A percentile compares a stretch with the other conserved stretches of the same genome.
Evolutionary conservation across 92 coral and sea anemone genomes (phyloP).

Genomic region (Meandrina meandrites): DNA sequence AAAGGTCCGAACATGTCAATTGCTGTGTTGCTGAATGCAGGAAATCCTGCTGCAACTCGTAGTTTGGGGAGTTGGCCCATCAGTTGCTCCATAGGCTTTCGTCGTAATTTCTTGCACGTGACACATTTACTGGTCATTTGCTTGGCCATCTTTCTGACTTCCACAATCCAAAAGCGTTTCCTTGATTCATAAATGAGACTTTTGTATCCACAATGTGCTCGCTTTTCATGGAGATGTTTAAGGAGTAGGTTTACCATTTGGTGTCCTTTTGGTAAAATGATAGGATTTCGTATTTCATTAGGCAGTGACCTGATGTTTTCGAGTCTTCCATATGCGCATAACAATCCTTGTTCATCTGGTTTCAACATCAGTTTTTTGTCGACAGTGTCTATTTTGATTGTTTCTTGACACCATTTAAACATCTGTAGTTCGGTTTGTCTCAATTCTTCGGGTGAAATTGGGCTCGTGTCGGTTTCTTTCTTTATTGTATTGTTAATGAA

Average conservation of each 20-base stretch:
- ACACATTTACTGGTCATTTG: conserved; percentile 45
- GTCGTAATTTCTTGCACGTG: conserved; percentile 56
- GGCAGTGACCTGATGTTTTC: conserved; percentile 66
- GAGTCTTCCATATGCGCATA: conserved; percentile 71
- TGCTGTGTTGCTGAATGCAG: conserved; percentile 69
- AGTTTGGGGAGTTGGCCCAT: conserved; percentile 68
- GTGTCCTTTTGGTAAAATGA: conserved; percentile 41
- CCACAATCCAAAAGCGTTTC: conserved; percentile 54
- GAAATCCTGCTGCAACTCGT: conserved; percentile 47
- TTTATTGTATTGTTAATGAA: conserved; percentile 38
- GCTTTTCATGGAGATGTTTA: conserved; percentile 37
- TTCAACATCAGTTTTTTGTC: conserved; percentile 53
- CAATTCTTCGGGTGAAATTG: conserved; percentile 55
- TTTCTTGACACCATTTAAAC: conserved; percentile 52
- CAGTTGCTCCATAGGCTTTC: conserved; percentile 51
- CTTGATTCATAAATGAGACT: conserved; percentile 57
- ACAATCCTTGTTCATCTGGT: conserved; percentile 55
- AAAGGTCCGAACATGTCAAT: conserved; percentile 76
- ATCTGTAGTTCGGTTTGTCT: no score
- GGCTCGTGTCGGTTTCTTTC: conserved; percentile 31
- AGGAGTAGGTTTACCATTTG: conserved; percentile 41
- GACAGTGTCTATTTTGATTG: conserved; percentile 35
- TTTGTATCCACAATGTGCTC: conserved; percentile 39
- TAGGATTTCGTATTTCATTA: conserved; percentile 46
- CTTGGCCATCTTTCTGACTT: conserved; percentile 48